Base-by-base conservation (phyloP, 2,888 invertebrate species). In the Rhamnusium bicolor region DNA sequence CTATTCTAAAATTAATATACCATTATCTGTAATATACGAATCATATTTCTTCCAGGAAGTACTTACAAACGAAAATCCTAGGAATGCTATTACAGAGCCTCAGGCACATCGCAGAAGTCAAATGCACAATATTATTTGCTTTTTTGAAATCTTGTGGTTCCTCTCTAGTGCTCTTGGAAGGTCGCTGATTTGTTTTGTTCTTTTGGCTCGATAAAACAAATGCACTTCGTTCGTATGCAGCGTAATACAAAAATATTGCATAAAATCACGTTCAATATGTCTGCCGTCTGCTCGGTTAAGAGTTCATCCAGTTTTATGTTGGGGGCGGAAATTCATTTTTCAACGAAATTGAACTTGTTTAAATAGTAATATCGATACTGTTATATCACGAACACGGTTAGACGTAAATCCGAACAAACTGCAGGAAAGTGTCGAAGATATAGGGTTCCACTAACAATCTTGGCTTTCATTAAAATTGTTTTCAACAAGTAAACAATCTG, bases 241-340 rank as follows among this genome's bases (percentile, higher is more conserved):
- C 40, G n/a, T 10, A 40, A 40, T 51, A 51, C 10, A 51, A 51
- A 51, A 51, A 18, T 16, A 16, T 16, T n/a, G 61, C 46, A 61
- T 61, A 61, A 61, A 61, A 61, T 61, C 46, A 61, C 61, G 61
- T 46, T 61, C 61, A 10, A 29, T 61, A 21, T 40, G 14, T 46
- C 18, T 46, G 4, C 19, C 14, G 46, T 46, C n/a, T 46, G 61
- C n/a, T n/a, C n/a, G 46, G 18, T 10, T 16, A 58, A 14, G 58
- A 29, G 24, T 27, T 27, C 14, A 29, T 16, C 10, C 10, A 5
- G 29, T 32, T 58, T 27, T 29, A 32, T 12, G 58, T 10, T 12
- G 32, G 0, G 2, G 19, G 32, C 7, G n/a, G n/a, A 60, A 29
- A 27, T 60, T 16, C 32, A 60, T 60, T 60, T 60, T 29, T 4